Evolutionary conservation across 2,797 vertebrate genomes (phyloP), one percentile per base, ranked within the genome.

Genomic region (Zalophus californianus): DNA sequence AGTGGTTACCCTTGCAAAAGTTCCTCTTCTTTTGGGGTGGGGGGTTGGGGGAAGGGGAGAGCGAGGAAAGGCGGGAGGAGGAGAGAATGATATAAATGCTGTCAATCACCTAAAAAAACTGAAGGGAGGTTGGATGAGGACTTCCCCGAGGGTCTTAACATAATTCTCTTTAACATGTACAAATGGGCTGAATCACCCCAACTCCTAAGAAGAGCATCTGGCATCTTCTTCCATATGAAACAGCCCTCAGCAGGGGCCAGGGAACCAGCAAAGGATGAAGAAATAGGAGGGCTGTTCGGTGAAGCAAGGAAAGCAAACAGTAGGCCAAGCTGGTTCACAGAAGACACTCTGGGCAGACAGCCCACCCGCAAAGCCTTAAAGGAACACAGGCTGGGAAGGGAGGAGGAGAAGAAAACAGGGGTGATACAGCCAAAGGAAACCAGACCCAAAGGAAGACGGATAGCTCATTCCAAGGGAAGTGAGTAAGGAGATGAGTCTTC

Each of bases 401-500:
- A 79, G 44, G 14, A 84, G 54, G 38, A 16, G 38, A 50, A 70
- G 44, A 16, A 75, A 86, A 62, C 44, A 78, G 50, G 77, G 23
- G 58, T 15, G 38, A 38, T 38, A 90, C 60, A 79, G 92, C 72
- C 73, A 21, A 86, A 72, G 86, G 82, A 92, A 94, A 73, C 18
- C 82, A 86, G 92, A 52, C 9, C 4, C 52, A 0, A 32, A 84
- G 8, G 25, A 82, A 95, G 79, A 79, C 0, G 0, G 44, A 32
- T 2, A 77, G 48, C 20, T 91, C 66, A 70, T 60, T 56, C 41
- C 56, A 80, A 66, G 52, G 41, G 62, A 79, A 91, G 64, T 84
- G 92, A 94, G 83, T 23, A 92, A 95, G 54, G n/a, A 70, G 32
- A 41, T 20, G 86, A 73, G 35, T 89, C 85, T 83, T 88, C 78